Evolutionary conservation across 2,113 vertebrate genomes (phyloP).

Genomic region (Triplophysa dalaica): DNA sequence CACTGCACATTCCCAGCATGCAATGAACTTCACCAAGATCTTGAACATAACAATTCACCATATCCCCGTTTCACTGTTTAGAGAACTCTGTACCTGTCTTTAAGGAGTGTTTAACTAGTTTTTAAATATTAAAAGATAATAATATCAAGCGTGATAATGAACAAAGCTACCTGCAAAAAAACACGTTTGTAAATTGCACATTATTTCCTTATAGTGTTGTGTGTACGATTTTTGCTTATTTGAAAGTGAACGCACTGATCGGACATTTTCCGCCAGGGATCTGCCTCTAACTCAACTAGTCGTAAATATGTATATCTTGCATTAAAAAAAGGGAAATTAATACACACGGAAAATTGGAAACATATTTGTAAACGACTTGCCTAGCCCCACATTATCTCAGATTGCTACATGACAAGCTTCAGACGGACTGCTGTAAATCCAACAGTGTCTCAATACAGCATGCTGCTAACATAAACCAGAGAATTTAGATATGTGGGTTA

Average conservation of each 20-base stretch:
- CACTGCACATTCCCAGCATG: slow-evolving; percentile 27
- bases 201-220: slow-evolving; percentile 46
- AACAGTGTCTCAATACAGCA: neutral
- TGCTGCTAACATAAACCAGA: slow-evolving; percentile 36
- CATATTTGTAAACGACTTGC: neutral
- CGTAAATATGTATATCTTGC: neutral
- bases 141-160: slow-evolving; percentile 7
- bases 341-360: neutral
- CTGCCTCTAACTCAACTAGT: neutral
- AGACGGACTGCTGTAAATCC: slow-evolving; percentile 9
- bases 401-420: neutral
- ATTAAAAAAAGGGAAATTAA: neutral
- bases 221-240: slow-evolving; percentile 41
- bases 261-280: neutral
- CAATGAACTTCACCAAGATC: slow-evolving; percentile 10
- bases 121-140: neutral
- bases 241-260: slow-evolving; percentile 15
- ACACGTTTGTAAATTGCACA: slow-evolving; percentile 42
- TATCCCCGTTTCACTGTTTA: slow-evolving; percentile 23
- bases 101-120: neutral
- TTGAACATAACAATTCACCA: slow-evolving; percentile 23
- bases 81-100: neutral
- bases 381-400: neutral
- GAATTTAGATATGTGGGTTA: neutral
- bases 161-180: slow-evolving; percentile 36